Evolutionary conservation across 1,140 invertebrate genomes (phyloP), one percentile per base, ranked within the genome.

Genomic region (Stegodyphus mimosarum): DNA sequence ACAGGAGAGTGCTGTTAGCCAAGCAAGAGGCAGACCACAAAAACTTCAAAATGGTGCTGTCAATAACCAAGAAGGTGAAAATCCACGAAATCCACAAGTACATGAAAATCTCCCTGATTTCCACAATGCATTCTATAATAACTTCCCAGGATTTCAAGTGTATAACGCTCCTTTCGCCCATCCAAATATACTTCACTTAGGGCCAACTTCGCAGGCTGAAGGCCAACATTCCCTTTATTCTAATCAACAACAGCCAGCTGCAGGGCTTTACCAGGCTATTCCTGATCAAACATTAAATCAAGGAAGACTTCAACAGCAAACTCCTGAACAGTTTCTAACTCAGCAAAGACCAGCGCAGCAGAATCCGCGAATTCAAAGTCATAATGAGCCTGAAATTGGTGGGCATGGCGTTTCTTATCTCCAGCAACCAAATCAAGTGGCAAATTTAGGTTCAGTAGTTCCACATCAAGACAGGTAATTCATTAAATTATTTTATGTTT

Each of bases 381-480:
- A 77, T n/a, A 53, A 50, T 77, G 13, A 52, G 0, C n/a, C 66
- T 53, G 51, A 69, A 53, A 13, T 9, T 55, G 18, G 7, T 7
- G 48, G 18, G 13, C 51, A 50, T 70, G 77, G 13, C 33, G 50
- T 53, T 55, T 7, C 64, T 33, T 6, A 18, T 9, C 33, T 33
- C 18, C 51, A 18, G 17, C n/a, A 11, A 67, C n/a, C 11, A 18
- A 48, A 10, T 18, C 10, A n/a, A 53, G 11, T 9, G n/a, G 17
- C 64, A 33, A 33, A 33, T 33, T 33, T 33, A 33, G 11, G 13
- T 67, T 64, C 18, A 69, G 77, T 70, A 70, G 7, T 50, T 0
- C 50, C 7, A 49, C 49, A 79, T n/a, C 18, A 18, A 53, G 77
- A 79, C n/a, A 79, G 77, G 77, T 79, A 63, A 63, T 63, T 33